phyloP scores from a whole-genome alignment of 2,797 vertebrate species.

The Jordanella pulchra region DNA sequence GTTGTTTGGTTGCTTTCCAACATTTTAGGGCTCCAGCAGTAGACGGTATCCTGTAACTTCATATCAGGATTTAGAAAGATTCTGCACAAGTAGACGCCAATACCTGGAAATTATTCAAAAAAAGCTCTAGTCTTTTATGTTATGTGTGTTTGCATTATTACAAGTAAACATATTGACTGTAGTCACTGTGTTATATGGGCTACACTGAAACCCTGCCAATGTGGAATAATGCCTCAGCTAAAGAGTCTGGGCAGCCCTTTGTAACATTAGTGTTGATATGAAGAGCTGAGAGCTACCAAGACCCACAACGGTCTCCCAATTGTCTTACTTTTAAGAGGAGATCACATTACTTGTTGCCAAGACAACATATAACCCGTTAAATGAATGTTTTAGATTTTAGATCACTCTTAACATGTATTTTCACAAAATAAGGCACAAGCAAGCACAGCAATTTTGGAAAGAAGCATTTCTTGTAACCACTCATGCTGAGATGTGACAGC shows the following conservation, averaged over 20 bases:
- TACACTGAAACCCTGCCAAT: neutral
- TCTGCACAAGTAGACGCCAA: conserved; percentile 6
- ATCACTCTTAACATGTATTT: conserved; percentile 30
- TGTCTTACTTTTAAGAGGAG: conserved; percentile 45
- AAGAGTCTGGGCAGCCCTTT: neutral
- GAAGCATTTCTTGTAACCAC: neutral
- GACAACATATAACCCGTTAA: conserved; percentile 40
- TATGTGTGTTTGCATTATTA: conserved; percentile 3
- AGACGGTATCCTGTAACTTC: conserved; percentile 11
- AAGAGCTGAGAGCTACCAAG: conserved; percentile 37
- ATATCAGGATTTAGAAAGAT: conserved; percentile 5
- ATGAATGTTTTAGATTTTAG: conserved; percentile 44
- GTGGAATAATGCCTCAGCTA: conserved; percentile 11
- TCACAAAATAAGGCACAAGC: conserved; percentile 35
- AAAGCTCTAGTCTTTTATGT: neutral
- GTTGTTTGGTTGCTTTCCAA: conserved; percentile 29
- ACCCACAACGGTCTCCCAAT: conserved; percentile 40
- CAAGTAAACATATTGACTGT: no score
- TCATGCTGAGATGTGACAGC: conserved; percentile 23
- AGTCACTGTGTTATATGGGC: conserved; percentile 8
- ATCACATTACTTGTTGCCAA: conserved; percentile 41
- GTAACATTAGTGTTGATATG: conserved; percentile 54
- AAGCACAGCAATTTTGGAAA: conserved; percentile 23
- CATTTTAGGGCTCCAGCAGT: conserved; percentile 10
- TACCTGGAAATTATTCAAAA: conserved; percentile 7